Evolutionary conservation across 2,888 invertebrate genomes (phyloP).

Genomic region (Xestia sexstrigata): DNA sequence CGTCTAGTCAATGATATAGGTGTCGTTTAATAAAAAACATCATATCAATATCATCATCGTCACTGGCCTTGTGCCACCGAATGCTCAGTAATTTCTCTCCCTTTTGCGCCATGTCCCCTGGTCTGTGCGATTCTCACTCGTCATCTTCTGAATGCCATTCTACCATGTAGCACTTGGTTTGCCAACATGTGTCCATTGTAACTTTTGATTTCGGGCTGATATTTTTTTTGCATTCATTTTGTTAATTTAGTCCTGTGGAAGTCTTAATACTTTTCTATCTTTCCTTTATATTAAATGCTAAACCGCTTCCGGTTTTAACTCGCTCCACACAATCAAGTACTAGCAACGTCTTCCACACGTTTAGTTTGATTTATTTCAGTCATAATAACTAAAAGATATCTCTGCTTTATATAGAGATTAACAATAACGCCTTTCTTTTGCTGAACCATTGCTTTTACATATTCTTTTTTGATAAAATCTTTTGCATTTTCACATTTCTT

Average conservation of each 20-base stretch:
- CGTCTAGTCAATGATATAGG: no score
- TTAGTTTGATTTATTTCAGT: constrained; percentile 74
- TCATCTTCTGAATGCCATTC: no score
- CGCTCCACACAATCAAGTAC: constrained; percentile 54
- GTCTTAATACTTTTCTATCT: background rate
- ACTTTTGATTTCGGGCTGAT: no score
- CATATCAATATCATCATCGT: no score
- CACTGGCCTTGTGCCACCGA: no score
- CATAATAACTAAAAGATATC: constrained; percentile 70
- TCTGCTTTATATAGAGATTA: constrained; percentile 60
- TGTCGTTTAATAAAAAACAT: no score
- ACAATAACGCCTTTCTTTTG: constrained; percentile 51
- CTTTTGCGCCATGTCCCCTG: no score
- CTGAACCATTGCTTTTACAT: constrained; percentile 9
- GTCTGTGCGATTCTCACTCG: no score
- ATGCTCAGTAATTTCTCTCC: no score
- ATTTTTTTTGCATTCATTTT: no score
- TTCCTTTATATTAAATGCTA: background rate
- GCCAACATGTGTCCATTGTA: background rate
- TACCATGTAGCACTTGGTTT: background rate
- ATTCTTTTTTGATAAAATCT: background rate
- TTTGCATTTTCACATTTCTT: background rate
- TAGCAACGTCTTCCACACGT: constrained; percentile 74
- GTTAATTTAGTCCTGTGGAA: no score
- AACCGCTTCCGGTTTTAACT: constrained; percentile 35